These are phyloP conservation scores for Papilio dardanus DNA, from an alignment of 1,140 invertebrate species.

Conservation along the genomic window DNA sequence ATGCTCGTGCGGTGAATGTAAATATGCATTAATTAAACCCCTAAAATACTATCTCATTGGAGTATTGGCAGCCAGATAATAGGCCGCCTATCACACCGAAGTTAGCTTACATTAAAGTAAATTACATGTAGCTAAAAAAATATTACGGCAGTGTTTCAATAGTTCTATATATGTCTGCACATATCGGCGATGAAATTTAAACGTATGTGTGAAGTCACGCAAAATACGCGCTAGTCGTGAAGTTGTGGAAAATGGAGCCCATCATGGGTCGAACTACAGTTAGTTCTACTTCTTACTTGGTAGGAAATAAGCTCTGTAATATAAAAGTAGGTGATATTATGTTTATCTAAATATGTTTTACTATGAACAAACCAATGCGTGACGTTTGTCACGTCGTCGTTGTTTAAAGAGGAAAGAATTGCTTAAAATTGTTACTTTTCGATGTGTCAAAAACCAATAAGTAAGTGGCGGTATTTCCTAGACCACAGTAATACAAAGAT, in stretches of 20 bases:
- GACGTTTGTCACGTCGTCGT: too few relatives aligned
- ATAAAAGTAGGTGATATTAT: too few relatives aligned
- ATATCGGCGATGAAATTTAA: too few relatives aligned
- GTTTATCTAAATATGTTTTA: too few relatives aligned
- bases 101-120: background rate
- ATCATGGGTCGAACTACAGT: too few relatives aligned
- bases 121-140: background rate
- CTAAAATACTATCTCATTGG: conserved; percentile 29
- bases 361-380: too few relatives aligned
- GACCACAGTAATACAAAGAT: background rate
- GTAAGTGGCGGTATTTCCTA: background rate
- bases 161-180: too few relatives aligned
- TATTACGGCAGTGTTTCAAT: background rate
- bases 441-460: background rate
- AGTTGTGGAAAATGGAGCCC: too few relatives aligned
- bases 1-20: conserved; percentile 31
- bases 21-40: conserved; percentile 44
- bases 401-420: background rate
- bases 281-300: too few relatives aligned
- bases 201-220: too few relatives aligned
- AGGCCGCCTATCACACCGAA: conserved; percentile 40
- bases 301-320: too few relatives aligned
- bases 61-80: background rate
- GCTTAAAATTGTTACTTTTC: background rate
- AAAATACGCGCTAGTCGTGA: too few relatives aligned